A percentile compares a stretch with the other conserved stretches of the same genome.
These are phyloP conservation scores for Enteromius mattozi DNA, from an alignment of 2,797 vertebrate species.

Conservation along the genomic window DNA sequence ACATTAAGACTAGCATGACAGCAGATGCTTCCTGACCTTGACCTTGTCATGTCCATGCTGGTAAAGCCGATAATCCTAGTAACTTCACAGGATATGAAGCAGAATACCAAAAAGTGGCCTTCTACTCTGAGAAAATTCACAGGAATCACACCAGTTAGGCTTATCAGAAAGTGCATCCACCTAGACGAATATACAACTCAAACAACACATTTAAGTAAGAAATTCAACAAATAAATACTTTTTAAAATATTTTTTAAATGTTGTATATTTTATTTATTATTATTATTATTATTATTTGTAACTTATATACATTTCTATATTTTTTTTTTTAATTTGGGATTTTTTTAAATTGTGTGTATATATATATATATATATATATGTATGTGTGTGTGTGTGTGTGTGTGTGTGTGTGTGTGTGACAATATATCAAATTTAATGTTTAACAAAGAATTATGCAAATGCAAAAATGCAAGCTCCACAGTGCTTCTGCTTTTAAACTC, in stretches of 20 bases:
- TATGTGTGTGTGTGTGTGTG: too few species aligned
- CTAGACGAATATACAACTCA: neutral
- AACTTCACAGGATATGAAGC: neutral
- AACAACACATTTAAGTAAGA: neutral
- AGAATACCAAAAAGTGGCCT: neutral
- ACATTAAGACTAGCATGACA: neutral
- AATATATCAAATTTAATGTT: too few species aligned
- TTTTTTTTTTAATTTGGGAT: too few species aligned
- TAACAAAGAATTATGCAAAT: too few species aligned
- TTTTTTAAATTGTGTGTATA: too few species aligned
- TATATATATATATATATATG: too few species aligned
- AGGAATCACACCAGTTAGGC: neutral
- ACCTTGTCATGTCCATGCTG: slow-evolving; percentile 1
- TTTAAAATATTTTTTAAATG: too few species aligned
- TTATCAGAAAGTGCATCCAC: neutral
- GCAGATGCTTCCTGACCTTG: slow-evolving; percentile 14
- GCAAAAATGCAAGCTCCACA: neutral
- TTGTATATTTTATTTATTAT: too few species aligned
- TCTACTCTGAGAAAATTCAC: neutral
- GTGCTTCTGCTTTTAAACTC: neutral
- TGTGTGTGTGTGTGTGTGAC: too few species aligned
- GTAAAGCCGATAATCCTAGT: slow-evolving; percentile 16
- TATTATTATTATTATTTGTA: too few species aligned
- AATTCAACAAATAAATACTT: neutral
- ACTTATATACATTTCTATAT: too few species aligned